Conservation (phyloP, 2,113 vertebrate genomes). For the Nipponia nippon region DNA sequence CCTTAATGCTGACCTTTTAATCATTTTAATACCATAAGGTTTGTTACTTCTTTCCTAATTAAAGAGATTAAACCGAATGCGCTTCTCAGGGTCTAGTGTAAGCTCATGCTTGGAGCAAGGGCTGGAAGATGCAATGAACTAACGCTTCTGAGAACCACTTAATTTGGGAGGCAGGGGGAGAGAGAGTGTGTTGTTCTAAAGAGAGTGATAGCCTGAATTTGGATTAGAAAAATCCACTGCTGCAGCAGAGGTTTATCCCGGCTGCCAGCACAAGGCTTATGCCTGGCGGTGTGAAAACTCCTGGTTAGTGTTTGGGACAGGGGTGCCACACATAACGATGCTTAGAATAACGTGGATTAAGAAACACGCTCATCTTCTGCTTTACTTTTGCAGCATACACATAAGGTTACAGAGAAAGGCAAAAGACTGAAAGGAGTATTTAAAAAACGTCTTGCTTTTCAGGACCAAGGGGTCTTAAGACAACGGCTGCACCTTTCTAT, state of each 20-base stretch:
- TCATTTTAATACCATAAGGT: constrained; percentile 37
- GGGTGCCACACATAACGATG: background rate
- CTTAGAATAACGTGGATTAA: background rate
- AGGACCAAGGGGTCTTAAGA: background rate
- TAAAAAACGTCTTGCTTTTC: background rate
- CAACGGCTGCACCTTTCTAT: background rate
- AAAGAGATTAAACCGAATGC: constrained; percentile 20
- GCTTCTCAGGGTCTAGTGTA: background rate
- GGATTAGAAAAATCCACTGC: background rate
- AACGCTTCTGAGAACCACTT: background rate
- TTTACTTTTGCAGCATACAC: background rate
- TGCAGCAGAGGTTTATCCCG: background rate
- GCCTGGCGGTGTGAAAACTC: background rate
- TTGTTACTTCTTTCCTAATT: constrained; percentile 32
- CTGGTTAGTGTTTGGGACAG: background rate
- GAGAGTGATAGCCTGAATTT: background rate
- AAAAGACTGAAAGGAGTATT: background rate
- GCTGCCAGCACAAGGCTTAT: background rate
- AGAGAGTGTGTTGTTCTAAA: background rate
- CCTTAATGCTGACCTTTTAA: constrained; percentile 44
- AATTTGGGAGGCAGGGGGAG: rapidly evolving
- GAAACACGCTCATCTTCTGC: background rate
- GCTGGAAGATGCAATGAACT: background rate
- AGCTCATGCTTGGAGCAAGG: background rate
- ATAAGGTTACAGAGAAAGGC: background rate